A percentile compares a stretch with the other conserved stretches of the same genome.
Evolutionary conservation across 2,797 vertebrate genomes (phyloP).

Genomic region (Hippoglossus hippoglossus): DNA sequence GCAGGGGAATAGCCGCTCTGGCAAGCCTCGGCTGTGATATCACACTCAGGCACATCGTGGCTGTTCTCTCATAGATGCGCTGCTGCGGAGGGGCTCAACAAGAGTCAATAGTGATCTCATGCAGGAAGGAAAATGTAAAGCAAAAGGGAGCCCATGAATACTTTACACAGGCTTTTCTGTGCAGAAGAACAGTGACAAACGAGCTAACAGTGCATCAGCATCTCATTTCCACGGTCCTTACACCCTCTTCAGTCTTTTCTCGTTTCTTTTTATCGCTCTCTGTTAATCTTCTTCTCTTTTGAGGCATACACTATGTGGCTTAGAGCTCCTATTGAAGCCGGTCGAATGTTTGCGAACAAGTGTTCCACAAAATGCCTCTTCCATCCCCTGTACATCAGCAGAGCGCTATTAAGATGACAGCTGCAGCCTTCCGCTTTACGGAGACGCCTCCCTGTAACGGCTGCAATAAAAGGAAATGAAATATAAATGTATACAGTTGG

Average conservation of each 20-base stretch:
- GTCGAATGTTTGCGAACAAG: slow-evolving; percentile 6
- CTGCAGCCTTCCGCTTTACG: slow-evolving; percentile 1
- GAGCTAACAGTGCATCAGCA: slow-evolving; percentile 31
- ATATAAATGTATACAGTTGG: slow-evolving; percentile 33
- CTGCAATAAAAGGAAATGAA: slow-evolving; percentile 26
- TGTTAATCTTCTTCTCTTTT: slow-evolving; percentile 38
- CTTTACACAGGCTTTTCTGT: slow-evolving; percentile 32
- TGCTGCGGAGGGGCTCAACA: background rate
- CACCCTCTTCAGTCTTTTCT: slow-evolving; percentile 2
- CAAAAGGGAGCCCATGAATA: slow-evolving; percentile 39
- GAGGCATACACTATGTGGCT: background rate
- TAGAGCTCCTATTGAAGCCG: slow-evolving; percentile 4
- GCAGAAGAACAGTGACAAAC: slow-evolving; percentile 45
- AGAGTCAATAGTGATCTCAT: slow-evolving; percentile 46
- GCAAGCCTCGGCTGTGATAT: slow-evolving; percentile 23
- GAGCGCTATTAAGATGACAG: background rate
- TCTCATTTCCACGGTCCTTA: slow-evolving; percentile 28
- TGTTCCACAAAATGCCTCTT: background rate
- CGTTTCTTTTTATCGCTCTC: slow-evolving; percentile 13
- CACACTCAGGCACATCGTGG: slow-evolving; percentile 17
- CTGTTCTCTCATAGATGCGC: background rate
- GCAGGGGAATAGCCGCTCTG: background rate
- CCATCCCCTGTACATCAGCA: background rate
- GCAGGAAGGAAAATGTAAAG: slow-evolving; percentile 32
- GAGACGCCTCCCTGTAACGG: slow-evolving; percentile 7